These are phyloP conservation scores for Radopholus similis DNA, from an alignment of 1,140 invertebrate species.

Conservation along the genomic window DNA sequence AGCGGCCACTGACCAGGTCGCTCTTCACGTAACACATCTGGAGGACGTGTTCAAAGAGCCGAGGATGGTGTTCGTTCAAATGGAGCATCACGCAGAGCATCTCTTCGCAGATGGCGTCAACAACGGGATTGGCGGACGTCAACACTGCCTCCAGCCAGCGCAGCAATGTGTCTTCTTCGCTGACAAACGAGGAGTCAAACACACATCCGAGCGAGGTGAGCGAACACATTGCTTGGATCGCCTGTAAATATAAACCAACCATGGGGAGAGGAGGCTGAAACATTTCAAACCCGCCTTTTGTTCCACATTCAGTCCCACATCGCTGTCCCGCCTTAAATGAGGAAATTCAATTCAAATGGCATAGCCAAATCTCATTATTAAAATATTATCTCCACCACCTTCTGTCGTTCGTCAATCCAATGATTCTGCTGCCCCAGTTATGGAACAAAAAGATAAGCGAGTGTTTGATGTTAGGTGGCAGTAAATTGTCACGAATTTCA, in stretches of 20 bases:
- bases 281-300: no score
- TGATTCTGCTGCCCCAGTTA: slow-evolving; percentile 77
- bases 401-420: slow-evolving; percentile 61
- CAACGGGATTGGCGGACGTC: slow-evolving; percentile 79
- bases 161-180: slow-evolving; percentile 84
- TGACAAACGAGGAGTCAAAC: slow-evolving; percentile 75
- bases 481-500: slow-evolving; percentile 76
- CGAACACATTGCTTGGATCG: slow-evolving; percentile 80
- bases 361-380: not conserved
- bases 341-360: slow-evolving; percentile 14
- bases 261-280: no score
- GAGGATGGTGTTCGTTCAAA: slow-evolving; percentile 88
- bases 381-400: slow-evolving; percentile 51
- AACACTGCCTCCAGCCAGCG: slow-evolving; percentile 86
- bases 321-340: slow-evolving; percentile 41
- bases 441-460: slow-evolving; percentile 70
- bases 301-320: slow-evolving; percentile 67
- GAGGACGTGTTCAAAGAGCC: slow-evolving; percentile 91
- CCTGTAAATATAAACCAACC: no score
- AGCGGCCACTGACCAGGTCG: slow-evolving; percentile 83
- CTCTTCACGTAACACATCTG: slow-evolving; percentile 90
- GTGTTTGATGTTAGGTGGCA: slow-evolving; percentile 74
- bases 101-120: slow-evolving; percentile 82
- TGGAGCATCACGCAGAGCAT: slow-evolving; percentile 88
- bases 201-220: slow-evolving; percentile 88